These are phyloP conservation scores for Aquatica leii DNA, from an alignment of 2,888 invertebrate species.

Conservation along the genomic window DNA sequence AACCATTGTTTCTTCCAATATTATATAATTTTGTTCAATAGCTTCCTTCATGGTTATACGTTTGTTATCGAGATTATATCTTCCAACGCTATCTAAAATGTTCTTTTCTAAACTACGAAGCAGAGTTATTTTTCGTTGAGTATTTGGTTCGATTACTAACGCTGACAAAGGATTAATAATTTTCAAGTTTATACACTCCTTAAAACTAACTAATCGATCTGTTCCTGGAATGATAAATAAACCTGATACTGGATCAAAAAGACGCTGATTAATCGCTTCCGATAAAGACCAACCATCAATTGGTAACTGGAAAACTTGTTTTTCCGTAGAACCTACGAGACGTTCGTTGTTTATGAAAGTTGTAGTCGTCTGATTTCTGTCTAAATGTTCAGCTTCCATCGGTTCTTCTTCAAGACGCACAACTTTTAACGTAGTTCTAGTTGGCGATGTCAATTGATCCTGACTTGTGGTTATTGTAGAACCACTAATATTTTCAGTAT, in stretches of 20 bases:
- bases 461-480: conserved; percentile 35
- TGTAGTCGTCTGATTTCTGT: not conserved
- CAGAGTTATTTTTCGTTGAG: conserved; percentile 73
- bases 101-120: conserved; percentile 79
- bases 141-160: conserved; percentile 79
- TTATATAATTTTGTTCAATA: conserved; percentile 70
- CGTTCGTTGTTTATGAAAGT: conserved; percentile 41
- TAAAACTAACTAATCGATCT: conserved; percentile 82
- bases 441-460: conserved; percentile 33
- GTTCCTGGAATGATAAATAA: conserved; percentile 87
- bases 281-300: conserved; percentile 83
- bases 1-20: conserved; percentile 66
- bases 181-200: conserved; percentile 86
- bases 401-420: conserved; percentile 34
- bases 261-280: conserved; percentile 82
- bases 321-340: conserved; percentile 64
- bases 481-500: conserved; percentile 55
- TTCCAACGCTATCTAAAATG: conserved; percentile 80
- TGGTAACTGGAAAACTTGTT: conserved; percentile 80
- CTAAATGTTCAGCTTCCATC: conserved; percentile 32
- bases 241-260: conserved; percentile 85
- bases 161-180: conserved; percentile 88
- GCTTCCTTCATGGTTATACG: conserved; percentile 78
- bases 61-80: conserved; percentile 69
- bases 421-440: conserved; percentile 44